Evolutionary conservation across 2,797 vertebrate species (phyloP), one percentile per base, ranked within the genome.

Genomic region (Natrix natrix): DNA sequence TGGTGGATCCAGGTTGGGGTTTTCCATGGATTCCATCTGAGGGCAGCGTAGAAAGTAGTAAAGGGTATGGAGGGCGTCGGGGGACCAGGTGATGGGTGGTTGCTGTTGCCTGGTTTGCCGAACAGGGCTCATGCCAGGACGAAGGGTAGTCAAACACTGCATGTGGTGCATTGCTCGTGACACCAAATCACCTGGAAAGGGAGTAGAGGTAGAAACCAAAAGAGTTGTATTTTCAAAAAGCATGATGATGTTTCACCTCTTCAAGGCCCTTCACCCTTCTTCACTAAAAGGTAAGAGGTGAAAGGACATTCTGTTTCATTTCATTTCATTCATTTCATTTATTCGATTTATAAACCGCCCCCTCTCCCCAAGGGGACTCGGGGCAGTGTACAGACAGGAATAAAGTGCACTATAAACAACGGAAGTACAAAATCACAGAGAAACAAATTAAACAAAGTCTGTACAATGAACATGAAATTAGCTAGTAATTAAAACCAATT

Each of bases 21-120:
- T 99, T 95, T 99, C 99, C 98, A 98, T 97, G 4, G 98, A 99
- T 90, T 99, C 99, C 98, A 99, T 99, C 87, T 99, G 98, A 26
- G 98, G 98, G 69, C 98, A 98, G 90, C 98, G 98, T n/a, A 99
- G 98, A 98, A 99, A 99, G 97, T 99, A 99, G 98, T 99, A 99
- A 74, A 99, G 98, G 0, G 98, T 99, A 89, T 98, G 98, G 1
- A 99, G 98, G 92, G 99, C 98, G 0, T 98, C 98, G 0, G 99
- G 98, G 56, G 98, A 98, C 99, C 99, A 99, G 86, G 98, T 98
- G 92, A 98, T 97, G 4, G 98, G 96, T 20, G 91, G 93, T 57
- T 98, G 98, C 12, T 98, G 98, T 96, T 98, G 98, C 94, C 98
- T 97, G 22, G 93, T 94, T 86, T 98, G 98, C 48, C 97, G 97